phyloP scores from a whole-genome alignment of 1,140 invertebrate species.

The Geopemphigus sp. region DNA sequence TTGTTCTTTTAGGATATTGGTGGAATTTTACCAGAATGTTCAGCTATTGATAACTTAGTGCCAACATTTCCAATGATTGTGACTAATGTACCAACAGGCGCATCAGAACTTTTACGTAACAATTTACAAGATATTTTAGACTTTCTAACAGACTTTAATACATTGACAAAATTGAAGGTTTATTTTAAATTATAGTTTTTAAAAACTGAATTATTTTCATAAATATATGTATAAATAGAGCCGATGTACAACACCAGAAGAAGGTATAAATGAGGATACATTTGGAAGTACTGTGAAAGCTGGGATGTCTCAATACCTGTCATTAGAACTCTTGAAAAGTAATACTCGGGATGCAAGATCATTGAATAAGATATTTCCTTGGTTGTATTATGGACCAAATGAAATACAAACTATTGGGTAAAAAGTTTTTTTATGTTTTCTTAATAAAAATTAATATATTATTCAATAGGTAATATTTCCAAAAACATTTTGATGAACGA shows the following conservation, averaged over 20 bases:
- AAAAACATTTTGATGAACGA: too few relatives aligned
- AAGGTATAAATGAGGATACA: constrained; percentile 90
- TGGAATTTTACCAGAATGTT: constrained; percentile 68
- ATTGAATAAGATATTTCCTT: constrained; percentile 81
- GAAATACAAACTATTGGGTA: constrained; percentile 68
- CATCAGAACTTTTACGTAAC: constrained; percentile 87
- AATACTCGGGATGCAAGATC: constrained; percentile 82
- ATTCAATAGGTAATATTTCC: too few relatives aligned
- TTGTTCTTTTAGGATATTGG: constrained; percentile 68
- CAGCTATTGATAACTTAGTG: constrained; percentile 58
- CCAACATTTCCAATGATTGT: constrained; percentile 38
- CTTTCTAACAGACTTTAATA: constrained; percentile 94
- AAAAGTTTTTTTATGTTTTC: not conserved
- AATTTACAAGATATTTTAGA: constrained; percentile 93
- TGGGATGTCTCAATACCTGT: constrained; percentile 90
- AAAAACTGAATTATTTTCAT: too few relatives aligned
- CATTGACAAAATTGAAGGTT: constrained; percentile 95
- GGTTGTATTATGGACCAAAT: constrained; percentile 82
- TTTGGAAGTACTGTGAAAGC: constrained; percentile 92
- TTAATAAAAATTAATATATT: too few relatives aligned
- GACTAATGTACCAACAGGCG: constrained; percentile 73
- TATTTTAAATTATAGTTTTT: constrained; percentile 43
- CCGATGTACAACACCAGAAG: constrained; percentile 73
- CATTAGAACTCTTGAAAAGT: constrained; percentile 85
- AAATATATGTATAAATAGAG: constrained; percentile 60